Percentiles rank a stretch among this genome's conserved stretches.
Conservation (phyloP, 2,113 vertebrate genomes). For the Ochotona curzoniae region DNA sequence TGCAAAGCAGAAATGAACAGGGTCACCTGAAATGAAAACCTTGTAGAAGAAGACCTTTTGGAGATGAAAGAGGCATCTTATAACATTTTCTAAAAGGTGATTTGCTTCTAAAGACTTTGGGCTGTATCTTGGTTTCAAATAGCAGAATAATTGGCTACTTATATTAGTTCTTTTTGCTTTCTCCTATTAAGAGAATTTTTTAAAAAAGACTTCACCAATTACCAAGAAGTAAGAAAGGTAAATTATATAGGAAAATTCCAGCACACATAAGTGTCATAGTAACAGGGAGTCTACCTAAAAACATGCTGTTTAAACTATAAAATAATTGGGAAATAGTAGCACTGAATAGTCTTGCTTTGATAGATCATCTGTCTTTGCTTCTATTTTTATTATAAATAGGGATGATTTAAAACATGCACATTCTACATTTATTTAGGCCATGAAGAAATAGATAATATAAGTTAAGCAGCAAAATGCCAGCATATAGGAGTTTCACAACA, state of each 20-base stretch:
- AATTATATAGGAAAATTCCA: slow-evolving; percentile 60
- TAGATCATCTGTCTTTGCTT: slow-evolving; percentile 39
- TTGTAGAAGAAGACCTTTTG: slow-evolving; percentile 54
- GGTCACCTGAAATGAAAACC: slow-evolving; percentile 62
- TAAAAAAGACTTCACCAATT: slow-evolving; percentile 50
- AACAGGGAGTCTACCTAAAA: slow-evolving; percentile 47
- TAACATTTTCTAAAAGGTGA: slow-evolving; percentile 58
- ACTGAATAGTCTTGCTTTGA: slow-evolving; percentile 18
- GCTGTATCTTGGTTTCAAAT: slow-evolving; percentile 52
- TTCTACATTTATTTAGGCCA: slow-evolving; percentile 48
- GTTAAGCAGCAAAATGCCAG: neutral
- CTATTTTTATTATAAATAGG: slow-evolving; percentile 50
- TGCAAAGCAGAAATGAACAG: slow-evolving; percentile 67
- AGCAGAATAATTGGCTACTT: slow-evolving; percentile 72
- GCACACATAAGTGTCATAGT: slow-evolving; percentile 54
- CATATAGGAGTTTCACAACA: neutral
- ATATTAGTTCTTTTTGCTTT: slow-evolving; percentile 35
- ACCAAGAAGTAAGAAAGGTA: slow-evolving; percentile 45
- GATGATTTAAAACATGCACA: slow-evolving; percentile 52
- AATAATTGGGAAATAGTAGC: slow-evolving; percentile 31
- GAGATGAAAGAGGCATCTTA: slow-evolving; percentile 70
- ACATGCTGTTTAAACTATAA: slow-evolving; percentile 48
- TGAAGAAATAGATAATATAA: slow-evolving; percentile 50
- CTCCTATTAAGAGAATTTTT: slow-evolving; percentile 24
- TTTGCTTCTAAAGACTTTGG: slow-evolving; percentile 65